Base-by-base conservation (phyloP, 92 coral and sea anemone genomes). In the Micromussa lordhowensis region DNA sequence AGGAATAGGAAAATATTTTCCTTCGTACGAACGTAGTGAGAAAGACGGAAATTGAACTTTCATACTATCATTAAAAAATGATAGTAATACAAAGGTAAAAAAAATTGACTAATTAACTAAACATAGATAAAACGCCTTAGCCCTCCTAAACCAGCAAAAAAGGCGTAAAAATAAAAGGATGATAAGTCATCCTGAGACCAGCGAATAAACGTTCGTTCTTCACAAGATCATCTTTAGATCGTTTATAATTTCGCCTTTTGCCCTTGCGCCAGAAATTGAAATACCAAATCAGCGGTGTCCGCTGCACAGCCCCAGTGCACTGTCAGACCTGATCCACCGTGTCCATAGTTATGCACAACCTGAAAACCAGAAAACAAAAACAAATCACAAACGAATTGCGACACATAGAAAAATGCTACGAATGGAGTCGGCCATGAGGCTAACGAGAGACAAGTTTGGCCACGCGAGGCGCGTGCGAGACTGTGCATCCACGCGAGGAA, bases 261-360 rank as follows among this genome's bases (percentile, higher is more conserved):
- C 29, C 36, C 84, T 17, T 63, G 73, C 29, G 86, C 89, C 61
- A 96, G 80, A 69, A 78, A 80, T 59, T 89, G 87, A 29, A 93
- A 84, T 2, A 95, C 99, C 54, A 96, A 90, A 55, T 95, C 94
- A 1, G 86, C 75, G 24, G 94, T 74, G 77, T 96, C 99, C 68
- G 87, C 81, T 34, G 99, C 99, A 80, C 98, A 95, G 68, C 99
- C 99, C 95, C 97, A 96, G 29, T 92, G 93, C 13, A 96, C 71
- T 2, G 98, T 93, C 26, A 95, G 77, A 17, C 99, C 99, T 2
- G 90, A 72, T 3, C 99, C 99, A 31, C 99, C 99, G 44, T 96
- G 99, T 18, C 99, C 99, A 87, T 96, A 96, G 68, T 96, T 96
- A 87, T 96, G 99, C 53, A 96, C 98, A 55, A 96, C 95, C 99